A percentile compares a stretch with the other conserved stretches of the same genome.
phyloP scores from a whole-genome alignment of 2,113 vertebrate species.

The Orthochromis malagaraziensis region DNA sequence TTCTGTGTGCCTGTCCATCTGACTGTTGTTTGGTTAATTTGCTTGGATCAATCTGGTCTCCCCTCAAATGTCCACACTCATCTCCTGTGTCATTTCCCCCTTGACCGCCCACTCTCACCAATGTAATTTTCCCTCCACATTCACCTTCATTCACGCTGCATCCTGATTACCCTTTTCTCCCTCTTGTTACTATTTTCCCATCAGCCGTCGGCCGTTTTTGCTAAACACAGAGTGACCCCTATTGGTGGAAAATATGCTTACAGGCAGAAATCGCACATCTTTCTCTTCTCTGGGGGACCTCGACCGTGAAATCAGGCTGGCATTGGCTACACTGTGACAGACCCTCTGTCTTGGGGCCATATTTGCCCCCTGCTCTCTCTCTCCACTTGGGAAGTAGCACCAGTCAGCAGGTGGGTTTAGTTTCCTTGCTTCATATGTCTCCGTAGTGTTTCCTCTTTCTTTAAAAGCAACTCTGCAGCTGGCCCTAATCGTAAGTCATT shows the following conservation, averaged over 20 bases:
- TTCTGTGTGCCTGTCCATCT: neutral
- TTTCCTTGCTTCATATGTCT: neutral
- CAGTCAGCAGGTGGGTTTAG: constrained; percentile 35
- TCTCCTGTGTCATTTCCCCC: constrained; percentile 42
- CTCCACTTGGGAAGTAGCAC: constrained; percentile 36
- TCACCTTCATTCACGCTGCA: constrained; percentile 35
- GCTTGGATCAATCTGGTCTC: constrained; percentile 27
- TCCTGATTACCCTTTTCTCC: constrained; percentile 35
- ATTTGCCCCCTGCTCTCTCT: constrained; percentile 36
- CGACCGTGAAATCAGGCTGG: constrained; percentile 72
- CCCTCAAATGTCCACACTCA: constrained; percentile 32
- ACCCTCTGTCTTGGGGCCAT: constrained; percentile 56
- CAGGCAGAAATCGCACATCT: constrained; percentile 15
- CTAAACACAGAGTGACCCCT: constrained; percentile 69
- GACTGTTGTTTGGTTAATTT: constrained; percentile 35
- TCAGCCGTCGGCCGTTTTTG: neutral
- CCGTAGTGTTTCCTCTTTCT: neutral
- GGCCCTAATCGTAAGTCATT: neutral
- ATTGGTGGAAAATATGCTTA: constrained; percentile 40
- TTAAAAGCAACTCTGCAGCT: neutral
- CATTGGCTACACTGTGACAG: constrained; percentile 58
- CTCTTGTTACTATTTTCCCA: neutral
- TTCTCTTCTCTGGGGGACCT: constrained; percentile 50
- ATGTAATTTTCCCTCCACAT: constrained; percentile 28
- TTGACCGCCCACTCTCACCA: constrained; percentile 24